Percentiles rank a stretch among this genome's conserved stretches.
These are phyloP conservation scores for Pentalonia nigronervosa DNA, from an alignment of 1,140 invertebrate species.

Conservation along the genomic window DNA sequence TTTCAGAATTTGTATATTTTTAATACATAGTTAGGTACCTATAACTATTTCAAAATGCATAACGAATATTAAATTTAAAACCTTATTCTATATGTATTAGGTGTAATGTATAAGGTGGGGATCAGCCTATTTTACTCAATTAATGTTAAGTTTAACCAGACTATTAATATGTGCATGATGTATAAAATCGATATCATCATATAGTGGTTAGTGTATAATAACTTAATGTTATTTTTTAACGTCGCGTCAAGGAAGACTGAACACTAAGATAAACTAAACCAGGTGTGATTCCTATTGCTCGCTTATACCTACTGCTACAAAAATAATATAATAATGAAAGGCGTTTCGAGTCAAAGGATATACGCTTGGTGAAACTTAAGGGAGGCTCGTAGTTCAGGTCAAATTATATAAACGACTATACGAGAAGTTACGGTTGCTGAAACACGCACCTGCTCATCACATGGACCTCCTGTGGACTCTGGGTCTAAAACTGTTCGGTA, in stretches of 20 bases:
- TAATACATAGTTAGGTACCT: neutral
- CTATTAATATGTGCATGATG: neutral
- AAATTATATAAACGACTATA: neutral
- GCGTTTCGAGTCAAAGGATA: constrained; percentile 45
- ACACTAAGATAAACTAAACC: constrained; percentile 38
- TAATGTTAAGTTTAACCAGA: neutral
- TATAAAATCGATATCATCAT: constrained; percentile 6
- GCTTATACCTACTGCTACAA: neutral
- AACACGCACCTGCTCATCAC: constrained; percentile 30
- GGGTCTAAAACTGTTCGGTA: neutral
- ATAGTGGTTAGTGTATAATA: neutral
- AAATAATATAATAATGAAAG: constrained; percentile 39
- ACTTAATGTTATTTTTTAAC: constrained; percentile 1
- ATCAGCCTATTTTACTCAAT: neutral
- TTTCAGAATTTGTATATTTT: neutral
- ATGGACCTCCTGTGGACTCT: neutral
- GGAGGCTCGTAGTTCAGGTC: constrained; percentile 24
- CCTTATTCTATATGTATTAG: neutral
- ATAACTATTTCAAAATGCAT: neutral
- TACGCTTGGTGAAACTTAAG: constrained; percentile 48
- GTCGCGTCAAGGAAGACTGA: constrained; percentile 32
- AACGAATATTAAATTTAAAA: neutral
- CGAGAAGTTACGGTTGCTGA: constrained; percentile 48
- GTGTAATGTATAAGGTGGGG: neutral
- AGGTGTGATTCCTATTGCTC: constrained; percentile 48